A percentile compares a stretch with the other conserved stretches of the same genome.
Evolutionary conservation across 2,888 invertebrate species (phyloP).

Genomic region (Volucella zonaria): DNA sequence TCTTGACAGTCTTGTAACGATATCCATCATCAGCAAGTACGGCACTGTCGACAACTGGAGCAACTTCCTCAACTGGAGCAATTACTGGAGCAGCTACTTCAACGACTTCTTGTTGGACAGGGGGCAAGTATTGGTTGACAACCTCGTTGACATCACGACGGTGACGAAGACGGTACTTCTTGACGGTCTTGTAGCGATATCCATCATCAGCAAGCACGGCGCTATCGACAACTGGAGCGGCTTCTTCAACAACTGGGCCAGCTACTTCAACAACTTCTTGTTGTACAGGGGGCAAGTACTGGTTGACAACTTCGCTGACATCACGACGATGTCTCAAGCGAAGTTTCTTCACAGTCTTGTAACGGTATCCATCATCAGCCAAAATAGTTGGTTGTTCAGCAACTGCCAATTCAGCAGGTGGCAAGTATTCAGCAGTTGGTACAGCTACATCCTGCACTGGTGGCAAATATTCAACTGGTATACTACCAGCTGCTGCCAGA

Average conservation of each 20-base stretch:
- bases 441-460: constrained; percentile 50
- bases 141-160: constrained; percentile 63
- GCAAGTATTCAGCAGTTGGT: constrained; percentile 62
- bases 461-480: constrained; percentile 58
- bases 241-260: constrained; percentile 15
- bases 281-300: constrained; percentile 75
- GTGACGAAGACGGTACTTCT: constrained; percentile 64
- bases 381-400: constrained; percentile 66
- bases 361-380: constrained; percentile 80
- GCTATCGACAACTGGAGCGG: constrained; percentile 22
- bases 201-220: constrained; percentile 16
- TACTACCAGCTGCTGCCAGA: constrained; percentile 44
- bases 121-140: too few relatives aligned
- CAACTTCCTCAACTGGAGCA: constrained; percentile 26
- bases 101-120: constrained; percentile 75
- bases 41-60: constrained; percentile 41
- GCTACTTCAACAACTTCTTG: constrained; percentile 52
- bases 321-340: constrained; percentile 78
- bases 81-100: constrained; percentile 71
- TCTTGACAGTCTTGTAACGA: constrained; percentile 77
- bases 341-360: constrained; percentile 79
- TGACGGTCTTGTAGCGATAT: constrained; percentile 77
- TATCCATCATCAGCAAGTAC: constrained; percentile 68
- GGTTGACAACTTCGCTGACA: constrained; percentile 76
- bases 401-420: constrained; percentile 51